Percentiles rank a stretch among this genome's conserved stretches.
Evolutionary conservation across 64 coral and sea anemone species (phyloP).

Genomic region (Montipora sp.): DNA sequence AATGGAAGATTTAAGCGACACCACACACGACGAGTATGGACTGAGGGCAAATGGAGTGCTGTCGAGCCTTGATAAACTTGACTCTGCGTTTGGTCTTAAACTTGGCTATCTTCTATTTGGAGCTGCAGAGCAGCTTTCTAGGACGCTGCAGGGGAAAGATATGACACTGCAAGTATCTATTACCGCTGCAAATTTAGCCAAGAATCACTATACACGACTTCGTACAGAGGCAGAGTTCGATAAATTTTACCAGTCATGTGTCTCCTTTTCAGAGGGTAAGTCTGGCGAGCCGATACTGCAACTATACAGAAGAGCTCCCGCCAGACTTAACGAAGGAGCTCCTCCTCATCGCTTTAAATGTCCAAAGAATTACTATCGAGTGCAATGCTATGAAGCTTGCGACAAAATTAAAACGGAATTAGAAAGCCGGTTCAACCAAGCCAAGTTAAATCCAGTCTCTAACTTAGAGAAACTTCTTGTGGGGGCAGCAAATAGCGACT

Average conservation of each 20-base stretch:
- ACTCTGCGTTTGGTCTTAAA: too few species aligned
- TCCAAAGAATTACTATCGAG: not conserved
- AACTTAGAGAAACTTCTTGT: too few species aligned
- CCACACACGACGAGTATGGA: too few species aligned
- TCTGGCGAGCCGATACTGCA: not conserved
- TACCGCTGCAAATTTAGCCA: not conserved
- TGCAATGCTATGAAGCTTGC: constrained; percentile 28
- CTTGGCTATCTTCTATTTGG: too few species aligned
- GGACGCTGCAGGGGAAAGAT: not conserved
- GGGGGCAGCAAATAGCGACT: too few species aligned
- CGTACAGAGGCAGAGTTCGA: too few species aligned
- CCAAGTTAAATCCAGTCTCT: too few species aligned
- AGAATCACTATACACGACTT: not conserved
- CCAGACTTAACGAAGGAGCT: constrained; percentile 36
- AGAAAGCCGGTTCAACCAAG: constrained; percentile 5
- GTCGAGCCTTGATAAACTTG: too few species aligned
- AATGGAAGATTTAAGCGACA: too few species aligned
- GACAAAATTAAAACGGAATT: constrained; percentile 29
- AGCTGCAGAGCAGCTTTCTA: too few species aligned
- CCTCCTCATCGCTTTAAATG: not conserved
- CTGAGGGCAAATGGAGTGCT: too few species aligned
- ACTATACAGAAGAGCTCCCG: not conserved
- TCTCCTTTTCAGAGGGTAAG: constrained; percentile 7
- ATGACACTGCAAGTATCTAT: constrained; percentile 40
- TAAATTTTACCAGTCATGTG: not conserved